Percentiles rank a stretch among this genome's conserved stretches.
phyloP scores from a whole-genome alignment of 2,113 vertebrate genomes.

The Odontesthes bonariensis region DNA sequence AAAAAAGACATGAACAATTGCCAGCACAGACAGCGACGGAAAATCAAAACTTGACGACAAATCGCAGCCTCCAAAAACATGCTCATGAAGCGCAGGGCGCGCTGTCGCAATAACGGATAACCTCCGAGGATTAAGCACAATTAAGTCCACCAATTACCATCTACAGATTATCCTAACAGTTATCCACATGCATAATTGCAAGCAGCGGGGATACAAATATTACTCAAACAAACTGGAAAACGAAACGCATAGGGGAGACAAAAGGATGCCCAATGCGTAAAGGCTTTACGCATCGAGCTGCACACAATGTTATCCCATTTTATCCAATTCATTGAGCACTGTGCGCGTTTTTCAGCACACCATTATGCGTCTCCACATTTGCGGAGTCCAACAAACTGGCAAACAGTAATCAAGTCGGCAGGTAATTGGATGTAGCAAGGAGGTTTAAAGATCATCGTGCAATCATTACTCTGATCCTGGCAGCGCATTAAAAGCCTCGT shows the following conservation, averaged over 20 bases:
- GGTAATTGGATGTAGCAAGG: constrained; percentile 61
- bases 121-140: constrained; percentile 59
- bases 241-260: constrained; percentile 69
- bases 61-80: constrained; percentile 48
- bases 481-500: constrained; percentile 37
- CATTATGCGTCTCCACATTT: constrained; percentile 43
- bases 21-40: background rate
- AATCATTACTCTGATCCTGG: constrained; percentile 38
- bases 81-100: constrained; percentile 56
- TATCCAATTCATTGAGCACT: constrained; percentile 30
- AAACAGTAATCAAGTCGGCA: constrained; percentile 55
- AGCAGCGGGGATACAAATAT: constrained; percentile 43
- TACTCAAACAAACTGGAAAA: constrained; percentile 61
- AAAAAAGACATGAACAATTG: background rate
- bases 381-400: constrained; percentile 34
- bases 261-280: constrained; percentile 78
- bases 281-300: constrained; percentile 75
- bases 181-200: constrained; percentile 33
- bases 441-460: constrained; percentile 44
- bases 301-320: constrained; percentile 41
- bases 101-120: constrained; percentile 44
- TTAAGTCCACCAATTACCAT: constrained; percentile 66
- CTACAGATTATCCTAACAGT: constrained; percentile 62
- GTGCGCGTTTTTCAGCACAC: constrained; percentile 27
- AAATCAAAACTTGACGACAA: constrained; percentile 58